Evolutionary conservation across 2,888 invertebrate species (phyloP).

Genomic region (Aphidius colemani): DNA sequence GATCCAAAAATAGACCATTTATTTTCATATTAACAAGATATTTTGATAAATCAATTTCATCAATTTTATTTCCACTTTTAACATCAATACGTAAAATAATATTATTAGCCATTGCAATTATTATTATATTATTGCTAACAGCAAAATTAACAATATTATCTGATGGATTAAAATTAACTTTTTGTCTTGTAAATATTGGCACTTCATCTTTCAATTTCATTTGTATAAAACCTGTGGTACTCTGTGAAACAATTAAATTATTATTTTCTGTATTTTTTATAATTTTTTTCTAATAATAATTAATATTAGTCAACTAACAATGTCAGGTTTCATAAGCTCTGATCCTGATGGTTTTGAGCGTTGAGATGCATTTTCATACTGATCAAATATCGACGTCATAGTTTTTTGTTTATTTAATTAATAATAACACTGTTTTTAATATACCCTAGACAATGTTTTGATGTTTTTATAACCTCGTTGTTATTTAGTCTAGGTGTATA

Average conservation of each 20-base stretch:
- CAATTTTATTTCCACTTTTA: conserved; percentile 75
- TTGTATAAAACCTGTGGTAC: conserved; percentile 64
- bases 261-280: background rate
- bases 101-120: conserved; percentile 83
- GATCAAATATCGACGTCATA: conserved; percentile 85
- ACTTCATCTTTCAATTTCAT: conserved; percentile 73
- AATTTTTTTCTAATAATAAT: background rate
- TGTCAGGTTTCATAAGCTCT: conserved; percentile 60
- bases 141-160: conserved; percentile 80
- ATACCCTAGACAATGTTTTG: too few relatives aligned
- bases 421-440: background rate
- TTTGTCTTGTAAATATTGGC: conserved; percentile 86
- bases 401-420: conserved; percentile 8
- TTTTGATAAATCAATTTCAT: conserved; percentile 77
- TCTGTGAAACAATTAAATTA: conserved; percentile 44
- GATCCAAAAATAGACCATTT: conserved; percentile 79
- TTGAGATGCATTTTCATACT: conserved; percentile 80
- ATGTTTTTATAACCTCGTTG: too few relatives aligned
- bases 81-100: conserved; percentile 81
- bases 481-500: too few relatives aligned
- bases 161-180: conserved; percentile 79
- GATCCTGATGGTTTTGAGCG: conserved; percentile 57
- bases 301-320: conserved; percentile 53
- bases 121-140: conserved; percentile 81
- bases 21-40: conserved; percentile 67